These are phyloP conservation scores for Ammospiza caudacuta DNA, from an alignment of 2,113 vertebrate genomes.

Conservation along the genomic window DNA sequence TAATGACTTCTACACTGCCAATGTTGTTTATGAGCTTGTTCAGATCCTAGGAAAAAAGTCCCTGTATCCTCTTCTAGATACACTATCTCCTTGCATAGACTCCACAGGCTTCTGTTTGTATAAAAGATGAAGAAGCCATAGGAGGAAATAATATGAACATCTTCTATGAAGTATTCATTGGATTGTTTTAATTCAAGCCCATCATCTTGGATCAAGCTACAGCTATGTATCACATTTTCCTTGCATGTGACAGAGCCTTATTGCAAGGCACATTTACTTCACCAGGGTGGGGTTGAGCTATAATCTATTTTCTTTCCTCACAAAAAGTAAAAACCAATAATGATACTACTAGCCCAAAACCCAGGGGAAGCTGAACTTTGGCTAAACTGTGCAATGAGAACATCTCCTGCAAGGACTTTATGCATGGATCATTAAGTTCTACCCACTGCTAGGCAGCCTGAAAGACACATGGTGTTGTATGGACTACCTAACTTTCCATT, in stretches of 20 bases:
- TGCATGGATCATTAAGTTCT: not conserved
- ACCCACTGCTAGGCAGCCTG: not conserved
- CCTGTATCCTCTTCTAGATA: not conserved
- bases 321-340: not conserved
- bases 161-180: not conserved
- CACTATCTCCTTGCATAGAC: not conserved
- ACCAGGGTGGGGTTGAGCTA: not conserved
- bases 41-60: not conserved
- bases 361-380: not conserved
- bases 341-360: not conserved
- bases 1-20: not conserved
- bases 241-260: not conserved
- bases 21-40: not conserved
- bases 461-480: not conserved
- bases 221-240: not conserved
- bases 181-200: not conserved
- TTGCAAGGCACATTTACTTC: not conserved
- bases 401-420: not conserved
- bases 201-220: not conserved
- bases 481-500: not conserved
- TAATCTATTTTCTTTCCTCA: not conserved
- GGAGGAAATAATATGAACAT: not conserved
- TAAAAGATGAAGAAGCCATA: not conserved
- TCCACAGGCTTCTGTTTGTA: not conserved
- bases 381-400: not conserved